These are phyloP conservation scores for Corella eumyota DNA, from an alignment of 23 tunicate species.

Conservation along the genomic window DNA sequence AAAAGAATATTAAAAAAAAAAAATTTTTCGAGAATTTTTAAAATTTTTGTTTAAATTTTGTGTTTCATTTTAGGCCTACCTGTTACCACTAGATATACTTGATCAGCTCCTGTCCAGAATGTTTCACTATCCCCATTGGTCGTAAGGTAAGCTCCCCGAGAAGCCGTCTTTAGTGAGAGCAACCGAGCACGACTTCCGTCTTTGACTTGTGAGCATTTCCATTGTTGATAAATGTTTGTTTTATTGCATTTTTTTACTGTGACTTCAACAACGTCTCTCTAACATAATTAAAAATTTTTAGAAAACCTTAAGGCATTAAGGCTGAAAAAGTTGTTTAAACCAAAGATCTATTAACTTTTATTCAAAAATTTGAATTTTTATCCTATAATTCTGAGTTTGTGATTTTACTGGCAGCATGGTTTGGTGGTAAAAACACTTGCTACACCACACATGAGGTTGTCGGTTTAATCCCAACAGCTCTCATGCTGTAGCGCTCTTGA, in stretches of 20 bases:
- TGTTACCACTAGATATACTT: constrained; percentile 27
- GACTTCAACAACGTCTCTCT: constrained; percentile 35
- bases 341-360: not conserved
- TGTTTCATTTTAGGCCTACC: too few relatives aligned
- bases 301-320: not conserved
- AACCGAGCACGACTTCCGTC: constrained; percentile 29
- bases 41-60: too few relatives aligned
- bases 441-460: too few relatives aligned
- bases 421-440: too few relatives aligned
- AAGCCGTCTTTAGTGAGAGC: constrained; percentile 21
- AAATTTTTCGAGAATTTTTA: too few relatives aligned
- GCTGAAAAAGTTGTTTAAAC: not conserved
- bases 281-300: too few relatives aligned
- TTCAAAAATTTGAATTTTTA: too few relatives aligned
- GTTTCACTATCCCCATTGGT: constrained; percentile 12
- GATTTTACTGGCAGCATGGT: too few relatives aligned
- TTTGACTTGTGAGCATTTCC: constrained; percentile 27
- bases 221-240: constrained; percentile 41
- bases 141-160: constrained; percentile 36
- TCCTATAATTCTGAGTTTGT: too few relatives aligned
- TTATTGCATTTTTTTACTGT: constrained; percentile 35
- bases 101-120: constrained; percentile 27
- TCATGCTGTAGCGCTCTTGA: too few relatives aligned
- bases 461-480: too few relatives aligned
- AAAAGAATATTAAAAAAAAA: too few relatives aligned